phyloP scores from a whole-genome alignment of 2,113 vertebrate species.

The Phrynosoma platyrhinos region DNA sequence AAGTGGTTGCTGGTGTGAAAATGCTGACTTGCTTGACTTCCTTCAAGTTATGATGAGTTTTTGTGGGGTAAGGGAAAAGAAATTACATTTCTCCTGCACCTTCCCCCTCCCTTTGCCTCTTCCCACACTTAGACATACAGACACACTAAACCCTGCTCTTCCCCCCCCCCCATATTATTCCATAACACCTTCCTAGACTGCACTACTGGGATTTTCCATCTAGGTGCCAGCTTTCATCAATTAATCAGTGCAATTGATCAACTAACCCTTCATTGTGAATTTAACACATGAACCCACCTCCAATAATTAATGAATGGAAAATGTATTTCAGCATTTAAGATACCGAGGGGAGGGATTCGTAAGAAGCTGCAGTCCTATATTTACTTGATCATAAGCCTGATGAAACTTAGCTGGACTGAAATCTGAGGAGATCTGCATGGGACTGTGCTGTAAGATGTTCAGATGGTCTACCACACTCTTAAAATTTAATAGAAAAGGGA shows the following conservation, averaged over 20 bases:
- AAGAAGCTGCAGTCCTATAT: not conserved
- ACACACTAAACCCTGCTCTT: not conserved
- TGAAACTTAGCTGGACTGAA: too few relatives aligned
- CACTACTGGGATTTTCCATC: not conserved
- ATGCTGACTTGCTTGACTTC: slow-evolving; percentile 49
- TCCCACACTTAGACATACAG: not conserved
- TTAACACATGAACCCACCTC: not conserved
- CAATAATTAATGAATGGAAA: not conserved
- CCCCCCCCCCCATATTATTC: not conserved
- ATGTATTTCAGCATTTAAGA: not conserved
- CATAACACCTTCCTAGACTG: not conserved
- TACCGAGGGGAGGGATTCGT: too few relatives aligned
- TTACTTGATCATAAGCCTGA: not conserved
- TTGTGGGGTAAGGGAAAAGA: slow-evolving; percentile 10
- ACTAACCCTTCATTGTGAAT: not conserved
- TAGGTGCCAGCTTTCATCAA: not conserved
- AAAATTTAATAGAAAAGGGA: not conserved
- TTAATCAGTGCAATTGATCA: not conserved
- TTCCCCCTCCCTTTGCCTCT: not conserved
- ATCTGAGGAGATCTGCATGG: not conserved
- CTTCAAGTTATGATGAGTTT: slow-evolving; percentile 53
- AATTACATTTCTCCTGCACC: slow-evolving; percentile 12
- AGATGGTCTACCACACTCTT: not conserved
- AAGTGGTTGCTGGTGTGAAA: slow-evolving; percentile 59
- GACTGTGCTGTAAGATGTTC: not conserved